A percentile compares a stretch with the other conserved stretches of the same genome.
Conservation (phyloP, 2,113 vertebrate species). For the Sphaerodactylus townsendi region DNA sequence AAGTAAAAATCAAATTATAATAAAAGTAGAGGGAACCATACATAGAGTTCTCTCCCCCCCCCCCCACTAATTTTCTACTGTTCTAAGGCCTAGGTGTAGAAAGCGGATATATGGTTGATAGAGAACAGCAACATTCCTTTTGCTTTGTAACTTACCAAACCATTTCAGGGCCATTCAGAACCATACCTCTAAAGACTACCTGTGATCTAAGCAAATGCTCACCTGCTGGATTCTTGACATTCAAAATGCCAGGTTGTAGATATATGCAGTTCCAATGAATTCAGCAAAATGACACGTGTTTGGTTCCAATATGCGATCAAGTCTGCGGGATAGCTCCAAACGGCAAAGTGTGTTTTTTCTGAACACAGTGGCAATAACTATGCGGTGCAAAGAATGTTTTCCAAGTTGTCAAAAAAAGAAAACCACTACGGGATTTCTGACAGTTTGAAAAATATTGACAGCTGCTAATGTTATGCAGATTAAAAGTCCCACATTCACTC, state of each 20-base stretch:
- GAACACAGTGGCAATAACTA: conserved; percentile 30
- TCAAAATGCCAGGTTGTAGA: neutral
- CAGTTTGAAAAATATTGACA: conserved; percentile 65
- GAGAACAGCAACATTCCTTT: neutral
- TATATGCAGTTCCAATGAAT: neutral
- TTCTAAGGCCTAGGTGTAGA: neutral
- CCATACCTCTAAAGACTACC: neutral
- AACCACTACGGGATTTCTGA: conserved; percentile 54
- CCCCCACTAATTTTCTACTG: neutral
- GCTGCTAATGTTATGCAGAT: conserved; percentile 50
- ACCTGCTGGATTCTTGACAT: neutral
- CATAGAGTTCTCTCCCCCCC: neutral
- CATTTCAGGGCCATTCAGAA: neutral
- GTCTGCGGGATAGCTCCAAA: neutral
- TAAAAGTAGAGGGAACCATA: conserved; percentile 12
- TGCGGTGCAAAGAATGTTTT: conserved; percentile 53
- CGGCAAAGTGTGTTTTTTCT: conserved; percentile 21
- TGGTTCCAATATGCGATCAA: neutral
- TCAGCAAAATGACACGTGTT: neutral
- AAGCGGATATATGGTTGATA: neutral
- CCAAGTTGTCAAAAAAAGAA: conserved; percentile 61
- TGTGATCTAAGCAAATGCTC: neutral
- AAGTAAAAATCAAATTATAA: conserved; percentile 22
- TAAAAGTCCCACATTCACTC: conserved; percentile 46
- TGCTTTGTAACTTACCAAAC: neutral